Evolutionary conservation across 1,140 invertebrate genomes (phyloP).

Genomic region (Rhopalosiphum maidis): DNA sequence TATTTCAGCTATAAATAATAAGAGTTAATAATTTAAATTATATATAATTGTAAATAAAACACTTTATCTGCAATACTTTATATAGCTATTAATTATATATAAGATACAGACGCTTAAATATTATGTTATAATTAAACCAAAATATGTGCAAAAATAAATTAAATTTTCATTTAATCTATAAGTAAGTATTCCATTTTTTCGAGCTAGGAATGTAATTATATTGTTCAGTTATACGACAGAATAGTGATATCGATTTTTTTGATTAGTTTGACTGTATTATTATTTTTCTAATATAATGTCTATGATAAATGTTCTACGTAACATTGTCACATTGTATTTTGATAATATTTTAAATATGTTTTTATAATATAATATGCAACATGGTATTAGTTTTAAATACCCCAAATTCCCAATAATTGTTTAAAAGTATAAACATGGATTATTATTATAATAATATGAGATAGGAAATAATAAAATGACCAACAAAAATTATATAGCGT

Average conservation of each 20-base stretch:
- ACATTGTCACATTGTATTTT: background rate
- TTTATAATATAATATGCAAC: background rate
- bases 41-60: background rate
- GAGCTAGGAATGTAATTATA: background rate
- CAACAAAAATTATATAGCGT: background rate
- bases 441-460: too few species aligned
- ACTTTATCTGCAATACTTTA: background rate
- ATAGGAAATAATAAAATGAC: background rate
- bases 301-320: background rate
- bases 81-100: background rate
- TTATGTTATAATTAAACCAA: background rate
- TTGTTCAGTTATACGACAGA: background rate
- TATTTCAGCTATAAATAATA: background rate
- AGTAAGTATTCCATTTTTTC: background rate
- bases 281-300: background rate
- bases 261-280: too few species aligned
- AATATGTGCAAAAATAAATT: background rate
- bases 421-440: too few species aligned
- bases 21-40: background rate
- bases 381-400: background rate
- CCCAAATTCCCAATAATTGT: background rate
- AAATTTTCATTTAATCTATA: background rate
- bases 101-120: background rate
- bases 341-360: too few species aligned
- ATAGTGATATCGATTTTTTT: background rate